phyloP scores from a whole-genome alignment of 2,797 vertebrate genomes.

The Liparis tanakae region DNA sequence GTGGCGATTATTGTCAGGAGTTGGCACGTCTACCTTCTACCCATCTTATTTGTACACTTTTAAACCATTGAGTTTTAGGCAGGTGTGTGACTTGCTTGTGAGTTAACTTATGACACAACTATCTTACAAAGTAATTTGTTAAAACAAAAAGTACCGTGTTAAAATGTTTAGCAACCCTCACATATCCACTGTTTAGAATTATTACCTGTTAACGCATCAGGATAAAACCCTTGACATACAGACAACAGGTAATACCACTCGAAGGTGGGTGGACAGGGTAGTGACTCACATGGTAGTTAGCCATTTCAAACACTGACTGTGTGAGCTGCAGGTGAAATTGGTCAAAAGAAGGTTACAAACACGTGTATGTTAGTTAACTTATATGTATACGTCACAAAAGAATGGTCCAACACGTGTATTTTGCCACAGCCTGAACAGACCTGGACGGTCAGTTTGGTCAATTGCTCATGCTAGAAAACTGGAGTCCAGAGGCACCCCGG shows the following conservation, averaged over 20 bases:
- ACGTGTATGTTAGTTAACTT: not conserved
- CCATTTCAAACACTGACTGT: not conserved
- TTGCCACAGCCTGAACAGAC: not conserved
- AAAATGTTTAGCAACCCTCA: too few relatives aligned
- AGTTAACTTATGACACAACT: not conserved
- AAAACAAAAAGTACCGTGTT: not conserved
- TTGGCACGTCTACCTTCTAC: not conserved
- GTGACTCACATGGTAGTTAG: not conserved
- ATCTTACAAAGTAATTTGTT: not conserved
- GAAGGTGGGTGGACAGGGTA: not conserved
- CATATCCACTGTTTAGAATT: not conserved
- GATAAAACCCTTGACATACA: not conserved
- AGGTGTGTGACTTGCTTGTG: not conserved
- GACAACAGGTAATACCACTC: not conserved
- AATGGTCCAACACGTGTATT: not conserved
- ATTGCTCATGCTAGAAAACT: not conserved
- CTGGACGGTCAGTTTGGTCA: not conserved
- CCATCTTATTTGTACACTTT: not conserved
- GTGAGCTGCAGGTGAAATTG: not conserved
- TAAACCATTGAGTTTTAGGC: not conserved
- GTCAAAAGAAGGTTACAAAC: not conserved
- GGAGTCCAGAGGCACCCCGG: not conserved
- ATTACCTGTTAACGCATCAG: not conserved
- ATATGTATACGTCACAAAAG: not conserved
- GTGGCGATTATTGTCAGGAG: constrained; percentile 11